Evolutionary conservation across 2,113 vertebrate genomes (phyloP), one percentile per base, ranked within the genome.

Genomic region (Panthera uncia): DNA sequence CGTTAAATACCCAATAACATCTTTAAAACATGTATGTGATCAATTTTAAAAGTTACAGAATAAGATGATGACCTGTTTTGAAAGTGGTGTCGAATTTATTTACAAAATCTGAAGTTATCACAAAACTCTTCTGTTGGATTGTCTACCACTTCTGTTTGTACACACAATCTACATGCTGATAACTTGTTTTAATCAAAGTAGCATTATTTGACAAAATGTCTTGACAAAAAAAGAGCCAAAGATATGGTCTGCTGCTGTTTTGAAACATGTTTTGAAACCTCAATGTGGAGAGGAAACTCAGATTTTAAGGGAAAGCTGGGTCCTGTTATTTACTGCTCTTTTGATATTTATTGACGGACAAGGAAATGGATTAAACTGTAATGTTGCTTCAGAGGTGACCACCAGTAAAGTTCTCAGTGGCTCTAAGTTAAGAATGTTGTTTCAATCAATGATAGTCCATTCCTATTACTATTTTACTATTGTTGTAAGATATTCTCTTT

Each of bases 231-330:
- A 76, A 74, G 14, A 89, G 50, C 50, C 65, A 83, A 91, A 96
- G 31, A 52, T 19, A 79, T 93, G 79, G 0, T 87, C 23, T 68
- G 19, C 92, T 95, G 25, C 19, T 71, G 2, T 96, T 45, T 3
- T 13, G 80, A 91, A 36, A 66, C 25, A 98, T 92, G 96, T 89
- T 91, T 98, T 97, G 55, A 86, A 94, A 79, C 79, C 96, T 96
- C 89, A 96, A 96, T 95, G 27, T 63, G 55, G 41, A 96, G 52
- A 91, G 25, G 63, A 38, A 89, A 52, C 5, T 79, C 11, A 38
- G 36, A 52, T 98, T 98, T 92, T 91, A 96, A 95, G 36, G 80
- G 78, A 97, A 94, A 90, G 41, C 66, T 95, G 18, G 4, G n/a
- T 92, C 61, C 88, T 96, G 21, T 96, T 85, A 73, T 81, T 91